Base-by-base conservation (phyloP, 2,888 invertebrate species). In the Spicauda simplicius region DNA sequence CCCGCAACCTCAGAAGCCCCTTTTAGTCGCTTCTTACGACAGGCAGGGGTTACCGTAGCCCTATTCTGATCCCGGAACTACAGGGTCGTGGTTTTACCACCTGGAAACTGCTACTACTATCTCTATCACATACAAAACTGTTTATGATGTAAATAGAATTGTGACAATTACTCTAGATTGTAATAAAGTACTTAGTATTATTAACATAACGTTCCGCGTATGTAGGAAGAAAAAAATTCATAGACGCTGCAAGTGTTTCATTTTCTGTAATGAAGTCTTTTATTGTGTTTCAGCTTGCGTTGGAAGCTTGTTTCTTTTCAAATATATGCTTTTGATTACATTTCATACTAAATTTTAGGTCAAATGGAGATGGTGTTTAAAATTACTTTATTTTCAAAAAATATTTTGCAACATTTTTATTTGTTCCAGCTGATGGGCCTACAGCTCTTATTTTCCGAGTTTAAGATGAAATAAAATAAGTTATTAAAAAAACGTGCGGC, bases 191-290 rank as follows among this genome's bases (percentile, higher is more conserved):
- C 8, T 48, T 25, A 25, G 4, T 18, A 18, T 50, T 58, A 58
- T 45, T 33, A 45, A 58, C 5, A 58, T 19, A 41, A 33, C 45
- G 20, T 58, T 45, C 14, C n/a, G n/a, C 5, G 25, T 45, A 45
- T 18, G 20, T 20, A 45, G 4, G 16, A n/a, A n/a, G 18, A 50
- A 18, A 19, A 57, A 41, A 19, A 45, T 19, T 41, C 57, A 58
- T 45, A 45, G 20, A 58, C 41, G 19, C 8, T 58, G 57, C 41
- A 20, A 58, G 57, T 58, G 57, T 45, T 58, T 20, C 57, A 45
- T 58, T 58, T 45, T 58, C 19, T 58, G 41, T 45, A 58, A 58
- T 45, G 45, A 58, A 58, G 57, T 58, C 41, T 58, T 41, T 45
- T 30, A 56, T 58, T 58, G 57, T 58, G 45, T 20, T 45, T 58